phyloP scores from a whole-genome alignment of 2,888 invertebrate species.

The Macrostomum cliftonense region DNA sequence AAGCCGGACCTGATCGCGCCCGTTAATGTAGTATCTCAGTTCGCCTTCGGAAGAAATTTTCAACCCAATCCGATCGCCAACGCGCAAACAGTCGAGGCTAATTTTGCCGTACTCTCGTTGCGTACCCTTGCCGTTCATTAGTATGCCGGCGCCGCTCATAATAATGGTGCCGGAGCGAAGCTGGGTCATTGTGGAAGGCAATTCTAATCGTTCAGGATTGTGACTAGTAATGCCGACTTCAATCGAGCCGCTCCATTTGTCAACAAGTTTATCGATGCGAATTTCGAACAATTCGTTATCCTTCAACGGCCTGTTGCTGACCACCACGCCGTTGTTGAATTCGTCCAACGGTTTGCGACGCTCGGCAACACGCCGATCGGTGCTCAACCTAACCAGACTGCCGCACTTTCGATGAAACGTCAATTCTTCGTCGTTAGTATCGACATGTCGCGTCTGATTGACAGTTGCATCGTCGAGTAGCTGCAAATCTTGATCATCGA shows the following conservation, averaged over 20 bases:
- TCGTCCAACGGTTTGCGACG: conserved; percentile 31
- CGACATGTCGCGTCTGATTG: too few species aligned
- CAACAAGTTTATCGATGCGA: conserved; percentile 37
- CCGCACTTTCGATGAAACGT: conserved; percentile 73
- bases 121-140: conserved; percentile 85
- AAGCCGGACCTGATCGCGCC: conserved; percentile 48
- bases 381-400: conserved; percentile 52
- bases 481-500: background rate
- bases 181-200: conserved; percentile 91
- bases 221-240: conserved; percentile 56
- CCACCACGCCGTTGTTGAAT: conserved; percentile 37
- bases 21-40: conserved; percentile 78
- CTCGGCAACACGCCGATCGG: conserved; percentile 26
- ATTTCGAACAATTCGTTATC: conserved; percentile 44
- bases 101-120: conserved; percentile 75
- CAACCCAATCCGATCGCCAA: conserved; percentile 78
- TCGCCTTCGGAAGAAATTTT: conserved; percentile 63
- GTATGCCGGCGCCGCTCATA: conserved; percentile 86
- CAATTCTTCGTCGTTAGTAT: conserved; percentile 30
- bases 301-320: conserved; percentile 32
- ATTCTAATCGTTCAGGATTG: conserved; percentile 66
- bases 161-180: conserved; percentile 53
- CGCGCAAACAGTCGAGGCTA: conserved; percentile 73
- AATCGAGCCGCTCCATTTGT: conserved; percentile 37
- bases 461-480: too few species aligned